Conservation (phyloP, 2,797 vertebrate species). For the Diceros bicornis region DNA sequence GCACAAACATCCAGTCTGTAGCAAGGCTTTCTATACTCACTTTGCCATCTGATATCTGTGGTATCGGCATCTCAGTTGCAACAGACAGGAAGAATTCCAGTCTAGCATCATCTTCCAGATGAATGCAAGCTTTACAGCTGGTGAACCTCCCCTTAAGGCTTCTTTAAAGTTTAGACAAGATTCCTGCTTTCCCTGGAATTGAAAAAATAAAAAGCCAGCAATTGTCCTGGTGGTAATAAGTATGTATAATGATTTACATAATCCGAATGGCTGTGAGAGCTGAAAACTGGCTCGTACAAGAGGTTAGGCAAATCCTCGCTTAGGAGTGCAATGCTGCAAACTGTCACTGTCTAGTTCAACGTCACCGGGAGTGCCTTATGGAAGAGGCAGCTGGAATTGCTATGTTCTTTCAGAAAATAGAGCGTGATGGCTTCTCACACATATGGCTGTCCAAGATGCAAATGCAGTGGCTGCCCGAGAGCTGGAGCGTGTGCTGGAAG, state of each 20-base stretch:
- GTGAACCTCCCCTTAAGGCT: neutral
- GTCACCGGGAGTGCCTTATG: conserved; percentile 71
- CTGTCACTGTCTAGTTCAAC: conserved; percentile 76
- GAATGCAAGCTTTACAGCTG: neutral
- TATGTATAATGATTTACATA: conserved; percentile 46
- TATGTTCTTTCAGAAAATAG: conserved; percentile 63
- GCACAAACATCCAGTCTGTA: neutral
- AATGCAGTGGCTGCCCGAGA: neutral
- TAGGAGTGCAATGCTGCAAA: conserved; percentile 55
- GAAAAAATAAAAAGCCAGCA: conserved; percentile 32
- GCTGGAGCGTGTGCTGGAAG: neutral
- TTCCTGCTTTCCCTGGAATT: neutral
- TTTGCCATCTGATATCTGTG: neutral
- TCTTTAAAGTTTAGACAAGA: conserved; percentile 42
- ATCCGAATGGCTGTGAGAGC: conserved; percentile 62
- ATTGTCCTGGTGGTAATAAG: conserved; percentile 36
- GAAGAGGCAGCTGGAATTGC: conserved; percentile 80
- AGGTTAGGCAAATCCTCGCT: conserved; percentile 46
- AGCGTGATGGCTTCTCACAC: conserved; percentile 42
- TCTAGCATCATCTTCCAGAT: neutral
- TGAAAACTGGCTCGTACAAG: neutral
- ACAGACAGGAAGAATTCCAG: neutral
- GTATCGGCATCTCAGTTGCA: neutral
- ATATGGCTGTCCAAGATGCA: conserved; percentile 19
- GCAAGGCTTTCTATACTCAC: neutral